These are phyloP conservation scores for Thamnophis sirtalis DNA, from an alignment of 2,113 vertebrate species.

Conservation along the genomic window DNA sequence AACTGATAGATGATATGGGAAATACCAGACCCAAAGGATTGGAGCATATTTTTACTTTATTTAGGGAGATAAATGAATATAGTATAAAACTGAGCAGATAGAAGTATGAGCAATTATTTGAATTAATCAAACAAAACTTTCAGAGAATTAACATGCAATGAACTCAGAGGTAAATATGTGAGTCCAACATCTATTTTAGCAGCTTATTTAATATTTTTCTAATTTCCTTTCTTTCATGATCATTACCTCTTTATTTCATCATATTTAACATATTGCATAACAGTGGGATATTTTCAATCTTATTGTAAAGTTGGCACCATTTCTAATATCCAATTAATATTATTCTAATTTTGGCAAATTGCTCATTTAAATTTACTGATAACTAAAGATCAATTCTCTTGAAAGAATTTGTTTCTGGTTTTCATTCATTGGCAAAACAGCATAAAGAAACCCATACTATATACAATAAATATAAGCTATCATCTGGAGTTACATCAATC, in stretches of 20 bases:
- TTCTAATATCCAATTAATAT: neutral
- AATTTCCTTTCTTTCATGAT: neutral
- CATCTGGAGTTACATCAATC: neutral
- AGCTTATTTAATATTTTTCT: neutral
- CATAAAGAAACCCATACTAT: constrained; percentile 3
- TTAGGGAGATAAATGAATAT: neutral
- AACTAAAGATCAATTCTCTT: constrained; percentile 51
- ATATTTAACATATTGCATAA: neutral
- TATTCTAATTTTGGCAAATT: constrained; percentile 37
- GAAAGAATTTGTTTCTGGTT: constrained; percentile 39
- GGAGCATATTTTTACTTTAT: neutral
- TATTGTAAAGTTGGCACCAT: neutral
- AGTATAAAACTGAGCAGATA: neutral
- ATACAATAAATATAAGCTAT: neutral
- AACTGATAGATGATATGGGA: neutral
- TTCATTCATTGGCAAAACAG: constrained; percentile 31
- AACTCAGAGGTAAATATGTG: neutral
- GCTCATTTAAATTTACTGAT: constrained; percentile 41
- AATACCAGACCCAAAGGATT: neutral
- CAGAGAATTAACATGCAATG: neutral
- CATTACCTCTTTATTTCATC: neutral
- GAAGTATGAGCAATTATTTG: neutral
- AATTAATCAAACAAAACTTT: neutral
- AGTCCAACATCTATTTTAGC: neutral
- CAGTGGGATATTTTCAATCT: neutral